Evolutionary conservation across 2,888 invertebrate genomes (phyloP).

Genomic region (Epistrophe eligans): DNA sequence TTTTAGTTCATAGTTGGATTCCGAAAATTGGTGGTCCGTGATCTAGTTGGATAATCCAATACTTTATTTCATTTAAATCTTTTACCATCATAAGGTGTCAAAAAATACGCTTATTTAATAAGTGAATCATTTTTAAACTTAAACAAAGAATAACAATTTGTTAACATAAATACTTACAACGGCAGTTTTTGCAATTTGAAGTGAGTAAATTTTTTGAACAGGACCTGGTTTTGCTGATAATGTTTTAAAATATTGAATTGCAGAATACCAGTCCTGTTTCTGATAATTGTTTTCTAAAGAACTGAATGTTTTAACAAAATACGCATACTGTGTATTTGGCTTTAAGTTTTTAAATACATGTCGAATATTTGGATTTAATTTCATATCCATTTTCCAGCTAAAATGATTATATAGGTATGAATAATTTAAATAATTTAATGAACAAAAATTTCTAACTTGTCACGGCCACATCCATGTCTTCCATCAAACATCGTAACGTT

Average conservation of each 20-base stretch:
- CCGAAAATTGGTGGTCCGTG: too few relatives aligned
- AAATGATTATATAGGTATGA: conserved; percentile 63
- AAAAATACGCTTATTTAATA: too few relatives aligned
- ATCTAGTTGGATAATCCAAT: too few relatives aligned
- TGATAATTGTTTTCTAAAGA: conserved; percentile 89
- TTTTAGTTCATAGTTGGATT: too few relatives aligned
- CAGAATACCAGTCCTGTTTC: conserved; percentile 90
- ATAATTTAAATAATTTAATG: conserved; percentile 23
- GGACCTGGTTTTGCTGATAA: conserved; percentile 84
- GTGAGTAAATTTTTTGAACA: conserved; percentile 79
- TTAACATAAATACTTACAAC: conserved; percentile 78
- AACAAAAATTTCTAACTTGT: conserved; percentile 84
- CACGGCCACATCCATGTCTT: conserved; percentile 95
- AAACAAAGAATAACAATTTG: too few relatives aligned
- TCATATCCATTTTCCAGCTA: conserved; percentile 88
- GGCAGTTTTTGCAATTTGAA: conserved; percentile 78
- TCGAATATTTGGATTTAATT: conserved; percentile 83
- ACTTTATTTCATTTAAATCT: too few relatives aligned
- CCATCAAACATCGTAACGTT: conserved; percentile 95
- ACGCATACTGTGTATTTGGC: conserved; percentile 96
- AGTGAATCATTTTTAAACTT: too few relatives aligned
- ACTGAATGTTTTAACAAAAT: conserved; percentile 96
- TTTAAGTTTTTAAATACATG: conserved; percentile 88
- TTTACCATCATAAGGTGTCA: too few relatives aligned
- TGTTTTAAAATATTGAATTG: conserved; percentile 92